Evolutionary conservation across 2,888 invertebrate genomes (phyloP), one percentile per base, ranked within the genome.

Genomic region (Acronicta alni): DNA sequence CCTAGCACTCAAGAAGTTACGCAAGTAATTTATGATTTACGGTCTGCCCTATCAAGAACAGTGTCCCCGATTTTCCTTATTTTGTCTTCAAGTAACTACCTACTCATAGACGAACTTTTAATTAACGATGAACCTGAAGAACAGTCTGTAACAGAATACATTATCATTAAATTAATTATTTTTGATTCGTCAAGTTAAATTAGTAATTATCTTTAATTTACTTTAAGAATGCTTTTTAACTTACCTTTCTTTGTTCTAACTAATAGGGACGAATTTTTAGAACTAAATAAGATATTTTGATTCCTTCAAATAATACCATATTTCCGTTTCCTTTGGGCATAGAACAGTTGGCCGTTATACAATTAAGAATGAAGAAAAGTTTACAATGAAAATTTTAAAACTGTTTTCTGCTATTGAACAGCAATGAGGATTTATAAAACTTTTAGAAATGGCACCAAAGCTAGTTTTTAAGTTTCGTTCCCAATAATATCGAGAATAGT

Each of bases 1-100:
- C 71, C 70, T 51, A 30, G n/a, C 55, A 58, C 51, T 68, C 54
- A 39, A 54, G 18, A 56, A 60, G 60, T 57, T 58, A 48, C 18
- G 2, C 26, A 55, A 61, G 62, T 62, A 52, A 53, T 45, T 70
- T 67, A 47, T 57, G 38, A 42, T 48, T 53, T 43, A 58, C 41
- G 44, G 47, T 23, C 46, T 18, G 10, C 0, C 32, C 47, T 30
- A 43, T 46, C 8, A 49, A 14, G 55, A 23, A 10, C 26, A 39
- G 6, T 43, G 43, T 48, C 39, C 51, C 26, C 32, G 43, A 60
- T 66, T 59, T 47, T 39, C 16, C 20, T 49, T 61, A 43, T 51
- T 61, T 30, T 53, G 42, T 43, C 37, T 30, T n/a, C 38, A 57
- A 43, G 17, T 35, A 26, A 15, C 18, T 43, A 3, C 32, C 32